Conservation (phyloP, 2,888 invertebrate genomes). For the Drosophila ustulata region DNA sequence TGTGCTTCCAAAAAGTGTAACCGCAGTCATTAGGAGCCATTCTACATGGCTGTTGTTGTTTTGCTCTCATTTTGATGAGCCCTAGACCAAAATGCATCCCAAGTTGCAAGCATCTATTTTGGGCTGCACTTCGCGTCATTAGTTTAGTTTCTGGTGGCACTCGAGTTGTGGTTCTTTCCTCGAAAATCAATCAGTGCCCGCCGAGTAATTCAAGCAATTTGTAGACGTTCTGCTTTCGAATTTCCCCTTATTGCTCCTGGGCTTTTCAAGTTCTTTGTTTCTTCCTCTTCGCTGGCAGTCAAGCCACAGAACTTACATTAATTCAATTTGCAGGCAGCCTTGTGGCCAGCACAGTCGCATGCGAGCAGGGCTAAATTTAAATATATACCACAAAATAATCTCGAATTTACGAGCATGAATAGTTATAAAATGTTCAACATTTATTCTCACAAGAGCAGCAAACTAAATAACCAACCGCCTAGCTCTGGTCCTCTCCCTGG, state of each 20-base stretch:
- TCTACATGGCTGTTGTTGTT: constrained; percentile 59
- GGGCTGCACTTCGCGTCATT: constrained; percentile 53
- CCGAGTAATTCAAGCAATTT: constrained; percentile 63
- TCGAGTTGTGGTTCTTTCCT: constrained; percentile 52
- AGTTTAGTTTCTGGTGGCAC: constrained; percentile 42
- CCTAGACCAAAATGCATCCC: constrained; percentile 44
- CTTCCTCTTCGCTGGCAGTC: constrained; percentile 19
- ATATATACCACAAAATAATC: constrained; percentile 70
- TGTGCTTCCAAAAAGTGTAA: constrained; percentile 75
- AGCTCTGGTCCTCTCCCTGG: background rate
- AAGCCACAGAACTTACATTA: constrained; percentile 37
- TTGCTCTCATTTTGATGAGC: constrained; percentile 38
- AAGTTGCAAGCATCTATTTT: constrained; percentile 58
- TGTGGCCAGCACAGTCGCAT: background rate
- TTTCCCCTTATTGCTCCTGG: constrained; percentile 27
- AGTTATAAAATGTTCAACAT: constrained; percentile 76
- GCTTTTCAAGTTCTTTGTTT: constrained; percentile 50
- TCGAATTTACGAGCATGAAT: constrained; percentile 73
- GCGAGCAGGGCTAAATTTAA: constrained; percentile 58
- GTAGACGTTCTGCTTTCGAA: constrained; percentile 76
- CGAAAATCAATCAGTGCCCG: constrained; percentile 77
- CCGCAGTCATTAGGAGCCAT: constrained; percentile 74
- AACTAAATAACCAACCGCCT: constrained; percentile 23
- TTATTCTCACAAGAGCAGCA: constrained; percentile 60
- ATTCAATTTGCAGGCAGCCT: constrained; percentile 22